Evolutionary conservation across 2,797 vertebrate species (phyloP).

Genomic region (Gadopsis bispinosus): DNA sequence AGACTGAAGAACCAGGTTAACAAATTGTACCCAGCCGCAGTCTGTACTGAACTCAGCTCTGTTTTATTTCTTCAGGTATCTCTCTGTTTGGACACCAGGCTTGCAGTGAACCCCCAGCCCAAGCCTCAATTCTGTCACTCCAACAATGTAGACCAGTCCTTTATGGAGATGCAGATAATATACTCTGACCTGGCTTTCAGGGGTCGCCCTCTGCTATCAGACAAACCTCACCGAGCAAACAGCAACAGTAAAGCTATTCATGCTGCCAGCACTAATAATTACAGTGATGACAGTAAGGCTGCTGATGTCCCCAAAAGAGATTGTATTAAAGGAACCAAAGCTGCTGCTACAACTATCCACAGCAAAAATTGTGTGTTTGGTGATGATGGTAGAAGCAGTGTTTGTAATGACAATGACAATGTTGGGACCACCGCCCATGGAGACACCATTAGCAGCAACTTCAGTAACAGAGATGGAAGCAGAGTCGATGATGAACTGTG

Average conservation of each 20-base stretch:
- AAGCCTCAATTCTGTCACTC: conserved; percentile 17
- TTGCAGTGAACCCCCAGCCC: neutral
- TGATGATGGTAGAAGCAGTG: neutral
- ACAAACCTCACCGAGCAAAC: conserved; percentile 41
- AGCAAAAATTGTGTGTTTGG: neutral
- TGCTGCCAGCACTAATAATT: neutral
- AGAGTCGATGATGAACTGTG: conserved; percentile 49
- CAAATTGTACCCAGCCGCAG: neutral
- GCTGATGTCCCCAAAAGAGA: neutral
- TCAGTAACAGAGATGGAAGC: conserved; percentile 1
- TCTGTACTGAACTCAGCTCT: neutral
- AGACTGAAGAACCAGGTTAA: neutral
- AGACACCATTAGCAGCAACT: neutral
- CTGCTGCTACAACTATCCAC: neutral
- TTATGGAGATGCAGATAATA: conserved; percentile 78
- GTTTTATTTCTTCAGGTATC: conserved; percentile 32
- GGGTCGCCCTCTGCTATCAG: conserved; percentile 63
- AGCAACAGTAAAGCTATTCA: neutral
- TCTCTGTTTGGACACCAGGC: conserved; percentile 22
- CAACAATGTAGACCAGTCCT: conserved; percentile 69
- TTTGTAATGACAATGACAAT: neutral
- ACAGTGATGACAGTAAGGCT: neutral
- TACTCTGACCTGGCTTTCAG: conserved; percentile 89
- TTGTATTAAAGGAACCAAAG: neutral
- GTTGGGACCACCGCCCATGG: neutral